These are phyloP conservation scores for Corydoras sp. DNA, from an alignment of 2,113 vertebrate genomes.

Conservation along the genomic window DNA sequence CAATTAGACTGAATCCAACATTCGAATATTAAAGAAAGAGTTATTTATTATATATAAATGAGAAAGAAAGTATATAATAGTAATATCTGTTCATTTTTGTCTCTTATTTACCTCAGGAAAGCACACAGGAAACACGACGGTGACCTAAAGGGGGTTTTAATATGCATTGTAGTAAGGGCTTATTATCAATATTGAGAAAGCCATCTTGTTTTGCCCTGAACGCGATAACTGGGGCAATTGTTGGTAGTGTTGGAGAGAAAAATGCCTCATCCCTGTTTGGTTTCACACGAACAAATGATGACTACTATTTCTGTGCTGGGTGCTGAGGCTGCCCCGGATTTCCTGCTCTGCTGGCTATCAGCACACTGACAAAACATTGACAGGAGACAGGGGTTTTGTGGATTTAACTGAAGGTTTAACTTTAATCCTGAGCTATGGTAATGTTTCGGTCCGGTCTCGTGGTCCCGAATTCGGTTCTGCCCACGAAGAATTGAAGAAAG, in stretches of 20 bases:
- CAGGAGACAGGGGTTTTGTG: conserved; percentile 1
- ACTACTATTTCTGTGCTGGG: conserved; percentile 6
- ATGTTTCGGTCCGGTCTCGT: conserved; percentile 1
- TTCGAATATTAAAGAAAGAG: conserved; percentile 24
- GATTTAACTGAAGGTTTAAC: not conserved
- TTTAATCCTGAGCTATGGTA: not conserved
- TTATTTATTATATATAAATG: not conserved
- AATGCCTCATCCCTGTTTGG: conserved; percentile 33
- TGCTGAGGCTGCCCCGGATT: conserved; percentile 8
- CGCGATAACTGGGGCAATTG: conserved; percentile 47
- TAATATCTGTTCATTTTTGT: conserved; percentile 5
- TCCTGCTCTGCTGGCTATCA: conserved; percentile 2
- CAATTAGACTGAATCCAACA: conserved; percentile 1
- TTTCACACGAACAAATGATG: conserved; percentile 22
- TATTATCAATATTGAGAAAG: conserved; percentile 62
- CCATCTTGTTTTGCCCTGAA: conserved; percentile 62
- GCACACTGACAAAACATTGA: conserved; percentile 5
- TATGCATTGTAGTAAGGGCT: conserved; percentile 74
- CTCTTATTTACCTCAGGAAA: conserved; percentile 70
- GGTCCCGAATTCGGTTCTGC: not conserved
- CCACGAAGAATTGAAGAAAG: not conserved
- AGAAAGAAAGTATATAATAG: conserved; percentile 3
- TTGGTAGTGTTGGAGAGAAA: conserved; percentile 48
- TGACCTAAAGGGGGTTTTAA: conserved; percentile 52
- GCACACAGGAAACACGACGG: conserved; percentile 54